phyloP scores from a whole-genome alignment of 2,113 vertebrate species.

The Nematolebias whitei region DNA sequence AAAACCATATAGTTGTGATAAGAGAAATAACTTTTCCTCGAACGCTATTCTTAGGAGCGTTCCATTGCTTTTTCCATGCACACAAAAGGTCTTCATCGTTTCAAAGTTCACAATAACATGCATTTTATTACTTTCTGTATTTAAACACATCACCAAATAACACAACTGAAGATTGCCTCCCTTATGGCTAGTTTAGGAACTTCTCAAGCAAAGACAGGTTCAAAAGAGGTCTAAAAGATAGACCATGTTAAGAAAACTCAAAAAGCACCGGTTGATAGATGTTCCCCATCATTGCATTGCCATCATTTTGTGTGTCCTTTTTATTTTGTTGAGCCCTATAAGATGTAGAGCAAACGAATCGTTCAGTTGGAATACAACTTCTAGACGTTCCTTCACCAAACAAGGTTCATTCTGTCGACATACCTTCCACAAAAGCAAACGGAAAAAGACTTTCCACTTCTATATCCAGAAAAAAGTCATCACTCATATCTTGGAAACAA shows the following conservation, averaged over 20 bases:
- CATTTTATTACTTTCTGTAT: neutral
- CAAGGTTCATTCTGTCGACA: neutral
- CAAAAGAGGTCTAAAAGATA: neutral
- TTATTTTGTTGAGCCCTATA: too few relatives aligned
- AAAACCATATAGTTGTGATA: neutral
- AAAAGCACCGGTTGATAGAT: neutral
- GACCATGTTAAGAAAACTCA: neutral
- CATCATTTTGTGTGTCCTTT: neutral
- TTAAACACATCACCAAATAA: neutral
- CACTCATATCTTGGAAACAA: too few relatives aligned
- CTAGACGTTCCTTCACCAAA: neutral
- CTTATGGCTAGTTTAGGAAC: neutral
- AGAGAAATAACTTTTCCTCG: too few relatives aligned
- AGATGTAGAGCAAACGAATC: neutral
- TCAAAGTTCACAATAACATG: neutral
- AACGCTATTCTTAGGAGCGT: too few relatives aligned
- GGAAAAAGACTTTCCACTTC: neutral
- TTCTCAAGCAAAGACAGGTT: neutral
- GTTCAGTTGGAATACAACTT: neutral
- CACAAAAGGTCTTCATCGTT: too few relatives aligned
- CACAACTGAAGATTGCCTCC: neutral
- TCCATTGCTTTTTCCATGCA: too few relatives aligned
- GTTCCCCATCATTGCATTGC: neutral
- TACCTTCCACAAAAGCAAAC: too few relatives aligned
- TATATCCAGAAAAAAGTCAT: too few relatives aligned